Base-by-base conservation (phyloP, 2,797 vertebrate genomes). In the Eurystomus glaucurus region DNA sequence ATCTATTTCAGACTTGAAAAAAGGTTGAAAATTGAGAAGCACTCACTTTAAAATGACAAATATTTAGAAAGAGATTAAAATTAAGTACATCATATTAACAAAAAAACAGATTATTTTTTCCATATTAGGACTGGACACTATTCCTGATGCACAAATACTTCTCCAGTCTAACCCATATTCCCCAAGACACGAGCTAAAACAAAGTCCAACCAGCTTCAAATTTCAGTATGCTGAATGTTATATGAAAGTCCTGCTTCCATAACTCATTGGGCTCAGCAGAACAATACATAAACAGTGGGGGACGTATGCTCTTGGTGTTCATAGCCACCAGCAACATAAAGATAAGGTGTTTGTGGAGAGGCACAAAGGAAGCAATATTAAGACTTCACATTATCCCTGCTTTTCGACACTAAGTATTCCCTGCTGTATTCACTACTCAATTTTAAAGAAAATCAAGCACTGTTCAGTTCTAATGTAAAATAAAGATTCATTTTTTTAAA, bases 271-370 rank as follows among this genome's bases (percentile, higher is more conserved):
- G 78, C n/a, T 55, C n/a, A 57, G 25, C 23, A 92, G 33, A 88
- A 77, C n/a, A 77, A 31, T 1, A 81, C 0, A 0, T 18, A 46
- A 68, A 52, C 0, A 2, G 9, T 4, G 16, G 8, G 11, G 4
- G 3, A 77, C 2, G 1, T 51, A 66, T 11, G 26, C 21, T 31
- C 29, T 48, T 35, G 4, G 39, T 39, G 39, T 45, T 77, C n/a
- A 25, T 11, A 62, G 62, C 28, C 43, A 33, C 31, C 29, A 77
- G 41, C 37, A 92, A 80, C 11, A 37, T 22, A 69, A 70, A 64
- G 15, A 62, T 31, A 80, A 62, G 25, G 4, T 57, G 33, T 71
- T 9, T 52, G 33, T 31, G 58, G 20, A 91, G 10, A 81, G 33
- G 54, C 18, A 25, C 5, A 60, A 79, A 45, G n/a, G 29, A 83